Conservation (phyloP, 2,888 invertebrate species). For the Frankliniella intonsa region DNA sequence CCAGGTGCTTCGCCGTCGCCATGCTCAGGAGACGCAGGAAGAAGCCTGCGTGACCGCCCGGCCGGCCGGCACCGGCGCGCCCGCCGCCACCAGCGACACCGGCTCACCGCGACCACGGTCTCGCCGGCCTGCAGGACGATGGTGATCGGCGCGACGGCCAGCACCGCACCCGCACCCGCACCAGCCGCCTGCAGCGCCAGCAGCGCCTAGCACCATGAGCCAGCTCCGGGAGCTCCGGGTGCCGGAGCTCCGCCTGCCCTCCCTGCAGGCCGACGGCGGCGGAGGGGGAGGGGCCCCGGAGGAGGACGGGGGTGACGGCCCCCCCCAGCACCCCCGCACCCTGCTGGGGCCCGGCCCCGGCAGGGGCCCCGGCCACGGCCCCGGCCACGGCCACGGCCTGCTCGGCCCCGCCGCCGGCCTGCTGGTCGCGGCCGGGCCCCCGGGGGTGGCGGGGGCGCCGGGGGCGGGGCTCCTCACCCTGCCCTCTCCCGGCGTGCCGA, state of each 20-base stretch:
- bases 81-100: conserved; percentile 27
- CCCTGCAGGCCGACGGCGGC: conserved; percentile 32
- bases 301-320: conserved; percentile 50
- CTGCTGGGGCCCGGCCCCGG: conserved; percentile 46
- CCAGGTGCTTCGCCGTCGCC: no score
- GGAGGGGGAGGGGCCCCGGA: conserved; percentile 31
- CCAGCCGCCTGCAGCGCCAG: neutral
- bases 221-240: conserved; percentile 57
- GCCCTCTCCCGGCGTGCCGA: conserved; percentile 48
- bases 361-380: conserved; percentile 30
- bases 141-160: neutral
- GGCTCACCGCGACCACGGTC: neutral
- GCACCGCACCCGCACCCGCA: no score
- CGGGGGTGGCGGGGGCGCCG: conserved; percentile 39
- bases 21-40: neutral
- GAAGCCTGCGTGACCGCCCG: neutral
- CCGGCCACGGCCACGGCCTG: conserved; percentile 52
- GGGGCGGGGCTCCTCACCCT: conserved; percentile 53
- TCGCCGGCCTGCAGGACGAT: neutral
- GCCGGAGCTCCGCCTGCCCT: conserved; percentile 59
- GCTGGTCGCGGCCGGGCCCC: conserved; percentile 46
- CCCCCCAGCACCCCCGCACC: conserved; percentile 47
- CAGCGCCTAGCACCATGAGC: conserved; percentile 33
- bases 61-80: no score
- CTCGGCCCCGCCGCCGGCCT: conserved; percentile 47